These are phyloP conservation scores for Cremastinae sp. DNA, from an alignment of 2,888 invertebrate genomes.

Conservation along the genomic window DNA sequence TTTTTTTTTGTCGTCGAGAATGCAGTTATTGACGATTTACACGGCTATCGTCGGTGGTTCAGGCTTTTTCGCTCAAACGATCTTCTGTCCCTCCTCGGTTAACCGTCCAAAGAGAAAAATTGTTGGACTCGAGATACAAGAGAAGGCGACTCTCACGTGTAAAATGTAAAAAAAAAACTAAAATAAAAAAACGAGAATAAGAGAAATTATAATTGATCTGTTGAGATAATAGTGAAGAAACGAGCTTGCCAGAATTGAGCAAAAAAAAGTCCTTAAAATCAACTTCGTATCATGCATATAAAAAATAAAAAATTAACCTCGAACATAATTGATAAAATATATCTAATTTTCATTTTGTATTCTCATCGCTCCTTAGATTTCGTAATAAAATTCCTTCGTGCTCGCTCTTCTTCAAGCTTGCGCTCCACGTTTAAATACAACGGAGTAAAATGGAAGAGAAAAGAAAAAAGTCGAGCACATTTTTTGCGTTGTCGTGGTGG, in stretches of 20 bases:
- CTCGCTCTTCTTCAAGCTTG: conserved; percentile 15
- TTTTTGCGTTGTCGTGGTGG: neutral
- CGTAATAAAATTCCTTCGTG: conserved; percentile 45
- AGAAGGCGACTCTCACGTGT: conserved; percentile 25
- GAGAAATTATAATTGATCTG: conserved; percentile 23
- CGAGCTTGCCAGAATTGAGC: conserved; percentile 49
- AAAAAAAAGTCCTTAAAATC: conserved; percentile 33
- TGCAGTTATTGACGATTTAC: conserved; percentile 16
- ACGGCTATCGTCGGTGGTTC: conserved; percentile 61
- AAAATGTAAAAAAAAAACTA: conserved; percentile 16
- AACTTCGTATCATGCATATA: conserved; percentile 48
- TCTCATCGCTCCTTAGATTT: conserved; percentile 29
- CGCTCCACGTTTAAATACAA: neutral
- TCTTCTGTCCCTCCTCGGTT: neutral
- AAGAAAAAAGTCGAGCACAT: neutral
- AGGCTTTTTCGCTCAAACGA: conserved; percentile 39
- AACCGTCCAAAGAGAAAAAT: conserved; percentile 30
- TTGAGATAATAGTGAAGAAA: conserved; percentile 24
- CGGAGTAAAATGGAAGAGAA: neutral
- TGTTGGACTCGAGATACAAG: conserved; percentile 1
- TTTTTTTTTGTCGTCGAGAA: conserved; percentile 8
- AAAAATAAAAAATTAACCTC: conserved; percentile 25
- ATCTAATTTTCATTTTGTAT: conserved; percentile 37
- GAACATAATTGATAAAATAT: conserved; percentile 36
- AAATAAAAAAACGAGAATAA: conserved; percentile 3